Conservation (phyloP, 35 echinoderm and acorn worm species). For the Stichopus chloronotus region DNA sequence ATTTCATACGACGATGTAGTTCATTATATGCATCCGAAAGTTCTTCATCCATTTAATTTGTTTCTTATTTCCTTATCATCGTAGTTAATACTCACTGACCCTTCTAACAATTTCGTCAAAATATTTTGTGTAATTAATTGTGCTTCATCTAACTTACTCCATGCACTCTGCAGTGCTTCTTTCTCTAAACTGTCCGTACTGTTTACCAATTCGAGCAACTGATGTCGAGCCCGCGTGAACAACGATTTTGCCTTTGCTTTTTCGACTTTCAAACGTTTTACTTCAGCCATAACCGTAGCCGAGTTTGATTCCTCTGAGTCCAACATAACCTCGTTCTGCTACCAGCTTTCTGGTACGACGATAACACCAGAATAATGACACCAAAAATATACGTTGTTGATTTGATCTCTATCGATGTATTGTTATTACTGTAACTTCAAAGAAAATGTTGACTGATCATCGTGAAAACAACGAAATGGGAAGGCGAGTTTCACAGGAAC, state of each 20-base stretch:
- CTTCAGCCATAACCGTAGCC: background rate
- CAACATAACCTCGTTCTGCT: constrained; percentile 7
- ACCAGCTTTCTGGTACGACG: no score
- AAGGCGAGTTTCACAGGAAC: no score
- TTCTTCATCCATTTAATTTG: background rate
- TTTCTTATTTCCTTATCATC: background rate
- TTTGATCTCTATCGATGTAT: no score
- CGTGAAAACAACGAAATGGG: no score
- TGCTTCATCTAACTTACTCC: background rate
- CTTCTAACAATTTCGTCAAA: background rate
- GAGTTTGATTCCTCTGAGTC: background rate
- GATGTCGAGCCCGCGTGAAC: background rate
- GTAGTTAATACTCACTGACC: background rate
- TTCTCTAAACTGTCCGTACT: background rate
- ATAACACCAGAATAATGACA: no score
- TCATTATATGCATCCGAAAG: background rate
- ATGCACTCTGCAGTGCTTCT: background rate
- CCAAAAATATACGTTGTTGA: no score
- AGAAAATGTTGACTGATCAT: no score
- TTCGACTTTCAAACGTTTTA: background rate
- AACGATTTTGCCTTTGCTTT: no score
- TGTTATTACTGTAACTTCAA: no score
- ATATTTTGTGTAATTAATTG: background rate
- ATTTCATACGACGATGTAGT: background rate
- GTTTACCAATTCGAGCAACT: no score